Percentiles rank a stretch among this genome's conserved stretches.
These are phyloP conservation scores for Aramus guarauna DNA, from an alignment of 2,113 vertebrate species.

Conservation along the genomic window DNA sequence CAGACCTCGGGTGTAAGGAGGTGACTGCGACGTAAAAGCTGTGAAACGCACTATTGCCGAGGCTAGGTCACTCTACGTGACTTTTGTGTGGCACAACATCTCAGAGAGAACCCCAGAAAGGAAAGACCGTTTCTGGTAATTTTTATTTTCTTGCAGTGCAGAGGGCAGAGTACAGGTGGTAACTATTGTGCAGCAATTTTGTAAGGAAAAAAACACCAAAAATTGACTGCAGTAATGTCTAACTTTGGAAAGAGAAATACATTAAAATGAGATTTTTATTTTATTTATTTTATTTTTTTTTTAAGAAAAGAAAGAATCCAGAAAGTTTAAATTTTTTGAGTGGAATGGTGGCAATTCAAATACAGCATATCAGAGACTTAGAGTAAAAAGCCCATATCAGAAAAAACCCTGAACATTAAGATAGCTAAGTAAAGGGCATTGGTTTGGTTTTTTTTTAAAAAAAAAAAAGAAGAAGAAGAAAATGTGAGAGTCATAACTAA, in stretches of 20 bases:
- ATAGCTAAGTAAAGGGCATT: not conserved
- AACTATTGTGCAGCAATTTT: not conserved
- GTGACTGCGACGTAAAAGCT: not conserved
- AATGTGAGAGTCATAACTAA: not conserved
- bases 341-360: not conserved
- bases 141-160: not conserved
- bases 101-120: not conserved
- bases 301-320: not conserved
- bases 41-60: not conserved
- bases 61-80: no score
- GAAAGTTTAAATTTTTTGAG: not conserved
- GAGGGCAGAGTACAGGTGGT: not conserved
- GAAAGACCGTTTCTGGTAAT: not conserved
- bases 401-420: not conserved
- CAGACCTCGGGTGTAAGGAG: not conserved
- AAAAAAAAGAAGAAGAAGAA: no score
- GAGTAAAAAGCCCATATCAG: not conserved
- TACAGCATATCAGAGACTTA: not conserved
- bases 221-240: not conserved
- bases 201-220: not conserved
- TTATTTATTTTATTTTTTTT: not conserved
- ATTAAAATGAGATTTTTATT: not conserved
- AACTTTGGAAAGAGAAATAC: not conserved
- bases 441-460: not conserved
- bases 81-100: not conserved